phyloP scores from a whole-genome alignment of 2,888 invertebrate species.

The Cybosia mesomella region DNA sequence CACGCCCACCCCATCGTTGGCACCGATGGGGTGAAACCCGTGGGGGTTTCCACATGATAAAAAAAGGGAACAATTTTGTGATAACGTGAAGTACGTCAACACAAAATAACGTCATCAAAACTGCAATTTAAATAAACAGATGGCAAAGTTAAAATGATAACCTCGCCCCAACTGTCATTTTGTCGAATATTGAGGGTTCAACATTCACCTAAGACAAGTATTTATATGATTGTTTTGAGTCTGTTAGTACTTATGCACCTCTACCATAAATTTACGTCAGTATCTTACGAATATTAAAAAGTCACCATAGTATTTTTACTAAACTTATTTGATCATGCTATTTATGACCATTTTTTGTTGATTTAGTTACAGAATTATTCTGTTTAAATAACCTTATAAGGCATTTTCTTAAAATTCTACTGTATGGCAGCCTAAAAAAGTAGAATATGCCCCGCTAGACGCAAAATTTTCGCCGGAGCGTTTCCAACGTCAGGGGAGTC shows the following conservation, averaged over 20 bases:
- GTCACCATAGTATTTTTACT: neutral
- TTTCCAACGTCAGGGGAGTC: neutral
- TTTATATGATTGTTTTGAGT: neutral
- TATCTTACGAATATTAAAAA: neutral
- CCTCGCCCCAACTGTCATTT: neutral
- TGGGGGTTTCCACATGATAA: too few relatives aligned
- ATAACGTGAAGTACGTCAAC: neutral
- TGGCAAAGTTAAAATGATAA: conserved; percentile 1
- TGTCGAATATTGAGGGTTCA: neutral
- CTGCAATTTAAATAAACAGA: neutral
- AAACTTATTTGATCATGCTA: neutral
- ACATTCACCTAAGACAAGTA: too few relatives aligned
- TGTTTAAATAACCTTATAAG: neutral
- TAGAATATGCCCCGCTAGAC: neutral
- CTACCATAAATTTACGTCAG: neutral
- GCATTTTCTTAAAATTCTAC: too few relatives aligned
- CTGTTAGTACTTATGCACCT: neutral
- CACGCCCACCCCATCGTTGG: too few relatives aligned
- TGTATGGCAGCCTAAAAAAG: neutral
- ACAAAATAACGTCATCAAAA: neutral
- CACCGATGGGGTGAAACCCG: too few relatives aligned
- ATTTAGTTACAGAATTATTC: neutral
- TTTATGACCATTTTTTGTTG: neutral
- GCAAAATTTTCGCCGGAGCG: neutral
- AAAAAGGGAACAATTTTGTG: conserved; percentile 4